Conservation (phyloP, 1,140 invertebrate genomes). For the Brachionus rubens region DNA sequence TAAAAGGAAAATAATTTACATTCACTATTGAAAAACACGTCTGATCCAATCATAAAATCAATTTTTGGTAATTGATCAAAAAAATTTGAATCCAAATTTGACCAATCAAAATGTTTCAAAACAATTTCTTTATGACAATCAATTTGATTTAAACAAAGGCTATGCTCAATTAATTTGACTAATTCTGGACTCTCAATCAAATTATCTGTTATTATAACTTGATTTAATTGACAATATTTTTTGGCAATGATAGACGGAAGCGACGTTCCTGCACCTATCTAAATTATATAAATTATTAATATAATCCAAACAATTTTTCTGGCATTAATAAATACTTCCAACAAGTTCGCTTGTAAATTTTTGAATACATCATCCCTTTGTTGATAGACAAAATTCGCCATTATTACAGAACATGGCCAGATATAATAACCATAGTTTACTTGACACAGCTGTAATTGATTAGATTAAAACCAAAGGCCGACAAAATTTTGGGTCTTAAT, state of each 20-base stretch:
- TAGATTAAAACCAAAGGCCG: background rate
- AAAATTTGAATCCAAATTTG: background rate
- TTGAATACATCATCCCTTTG: background rate
- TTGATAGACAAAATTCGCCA: background rate
- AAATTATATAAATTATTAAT: background rate
- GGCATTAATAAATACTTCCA: background rate
- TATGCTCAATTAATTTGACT: background rate
- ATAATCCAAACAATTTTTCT: background rate
- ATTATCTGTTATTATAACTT: constrained; percentile 14
- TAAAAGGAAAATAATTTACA: background rate
- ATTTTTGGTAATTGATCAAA: constrained; percentile 11
- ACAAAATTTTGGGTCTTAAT: too few relatives aligned
- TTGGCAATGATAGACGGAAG: constrained; percentile 1
- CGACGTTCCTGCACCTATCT: constrained; percentile 16
- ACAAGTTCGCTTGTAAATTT: background rate
- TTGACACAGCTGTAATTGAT: constrained; percentile 3
- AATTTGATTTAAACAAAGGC: background rate
- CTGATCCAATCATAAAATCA: constrained; percentile 13
- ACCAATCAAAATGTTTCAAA: constrained; percentile 27
- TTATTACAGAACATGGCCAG: constrained; percentile 20
- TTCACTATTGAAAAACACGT: constrained; percentile 17
- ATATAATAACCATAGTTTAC: constrained; percentile 33
- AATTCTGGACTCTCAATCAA: background rate
- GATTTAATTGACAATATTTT: background rate
- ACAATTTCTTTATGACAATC: background rate